Conservation (phyloP, 2,888 invertebrate species). For the Dryocosmus kuriphilus region DNA sequence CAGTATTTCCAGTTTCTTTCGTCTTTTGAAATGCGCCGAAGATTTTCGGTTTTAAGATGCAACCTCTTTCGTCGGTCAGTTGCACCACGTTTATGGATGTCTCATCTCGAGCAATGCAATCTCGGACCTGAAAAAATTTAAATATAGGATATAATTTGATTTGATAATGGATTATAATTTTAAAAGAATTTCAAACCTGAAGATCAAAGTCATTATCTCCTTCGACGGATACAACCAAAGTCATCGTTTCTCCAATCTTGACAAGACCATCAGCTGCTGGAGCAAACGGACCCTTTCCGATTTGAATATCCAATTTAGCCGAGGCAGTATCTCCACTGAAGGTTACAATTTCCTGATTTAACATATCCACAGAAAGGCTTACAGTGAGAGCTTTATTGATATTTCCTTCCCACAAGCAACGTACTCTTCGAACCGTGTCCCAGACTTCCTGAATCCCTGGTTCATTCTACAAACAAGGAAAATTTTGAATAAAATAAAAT, state of each 20-base stretch:
- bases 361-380: constrained; percentile 87
- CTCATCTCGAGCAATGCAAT: constrained; percentile 87
- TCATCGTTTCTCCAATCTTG: constrained; percentile 90
- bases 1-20: constrained; percentile 85
- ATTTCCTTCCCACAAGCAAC: constrained; percentile 90
- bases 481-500: constrained; percentile 20
- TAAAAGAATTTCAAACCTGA: constrained; percentile 75
- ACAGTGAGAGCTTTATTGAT: constrained; percentile 87
- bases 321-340: constrained; percentile 92
- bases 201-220: constrained; percentile 90
- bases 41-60: constrained; percentile 88
- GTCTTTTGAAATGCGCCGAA: constrained; percentile 91
- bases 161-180: background rate
- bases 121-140: constrained; percentile 80
- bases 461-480: constrained; percentile 82
- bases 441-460: constrained; percentile 87
- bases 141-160: background rate
- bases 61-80: constrained; percentile 87
- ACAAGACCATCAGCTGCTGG: constrained; percentile 87
- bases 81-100: constrained; percentile 83
- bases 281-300: constrained; percentile 88
- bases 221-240: constrained; percentile 87
- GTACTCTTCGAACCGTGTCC: constrained; percentile 88
- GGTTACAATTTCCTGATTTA: constrained; percentile 89
- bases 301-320: constrained; percentile 87